phyloP scores from a whole-genome alignment of 2,113 vertebrate species.

The Mormyrus lacerda region DNA sequence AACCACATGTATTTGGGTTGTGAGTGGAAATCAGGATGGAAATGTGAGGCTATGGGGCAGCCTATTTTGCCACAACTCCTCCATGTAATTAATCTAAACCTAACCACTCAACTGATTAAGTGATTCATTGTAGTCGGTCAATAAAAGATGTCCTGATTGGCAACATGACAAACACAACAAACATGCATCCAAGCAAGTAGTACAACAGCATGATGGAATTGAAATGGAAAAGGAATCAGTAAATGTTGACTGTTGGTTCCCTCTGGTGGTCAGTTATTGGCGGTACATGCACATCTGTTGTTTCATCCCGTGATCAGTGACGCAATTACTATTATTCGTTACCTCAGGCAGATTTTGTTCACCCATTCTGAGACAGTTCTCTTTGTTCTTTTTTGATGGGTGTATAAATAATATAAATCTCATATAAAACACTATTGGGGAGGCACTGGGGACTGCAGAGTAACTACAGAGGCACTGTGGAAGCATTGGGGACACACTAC shows the following conservation, averaged over 20 bases:
- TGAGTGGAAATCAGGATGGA: background rate
- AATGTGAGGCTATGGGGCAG: background rate
- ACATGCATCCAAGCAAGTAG: background rate
- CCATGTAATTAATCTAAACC: background rate
- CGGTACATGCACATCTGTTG: background rate
- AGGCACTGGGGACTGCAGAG: no score
- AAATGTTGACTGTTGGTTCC: background rate
- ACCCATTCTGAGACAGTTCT: background rate
- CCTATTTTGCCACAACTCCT: background rate
- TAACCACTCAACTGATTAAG: background rate
- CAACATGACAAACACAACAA: background rate
- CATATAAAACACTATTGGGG: no score
- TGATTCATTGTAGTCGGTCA: background rate
- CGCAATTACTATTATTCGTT: background rate
- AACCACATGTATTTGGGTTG: background rate
- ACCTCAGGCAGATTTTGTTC: background rate
- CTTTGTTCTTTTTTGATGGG: background rate
- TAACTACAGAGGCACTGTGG: no score
- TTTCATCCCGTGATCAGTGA: background rate
- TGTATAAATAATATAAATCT: no score
- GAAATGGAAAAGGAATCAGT: background rate
- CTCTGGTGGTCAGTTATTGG: background rate
- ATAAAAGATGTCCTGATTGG: background rate
- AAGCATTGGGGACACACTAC: no score
- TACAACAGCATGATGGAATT: background rate